Conservation (phyloP, 2,797 vertebrate species). For the Tapera naevia region DNA sequence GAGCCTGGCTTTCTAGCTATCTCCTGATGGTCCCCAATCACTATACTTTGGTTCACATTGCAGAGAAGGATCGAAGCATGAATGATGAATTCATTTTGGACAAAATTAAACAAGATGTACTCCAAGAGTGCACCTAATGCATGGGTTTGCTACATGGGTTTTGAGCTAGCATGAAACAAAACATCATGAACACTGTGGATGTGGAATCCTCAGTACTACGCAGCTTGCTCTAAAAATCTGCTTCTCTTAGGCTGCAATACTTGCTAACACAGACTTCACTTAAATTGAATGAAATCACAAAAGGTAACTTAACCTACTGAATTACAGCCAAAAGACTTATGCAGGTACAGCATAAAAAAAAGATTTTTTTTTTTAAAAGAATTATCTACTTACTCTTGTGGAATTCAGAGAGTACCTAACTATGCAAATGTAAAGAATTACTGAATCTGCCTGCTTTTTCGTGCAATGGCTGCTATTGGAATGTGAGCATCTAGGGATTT, state of each 20-base stretch:
- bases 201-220: background rate
- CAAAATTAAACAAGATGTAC: background rate
- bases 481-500: background rate
- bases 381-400: background rate
- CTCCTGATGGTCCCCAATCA: background rate
- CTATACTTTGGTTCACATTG: background rate
- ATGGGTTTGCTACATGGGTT: background rate
- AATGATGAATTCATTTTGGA: background rate
- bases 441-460: background rate
- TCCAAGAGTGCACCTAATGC: background rate
- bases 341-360: background rate
- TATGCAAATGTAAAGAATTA: background rate
- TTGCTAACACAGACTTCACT: background rate
- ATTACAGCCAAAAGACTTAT: background rate
- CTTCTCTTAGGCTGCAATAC: background rate
- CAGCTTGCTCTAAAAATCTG: background rate
- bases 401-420: background rate
- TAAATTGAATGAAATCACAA: background rate
- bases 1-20: background rate
- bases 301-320: background rate
- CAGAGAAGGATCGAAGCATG: background rate
- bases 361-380: background rate
- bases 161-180: background rate
- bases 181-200: background rate
- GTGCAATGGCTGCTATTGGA: background rate